Conservation (phyloP, 2,113 vertebrate genomes). For the Porphyrio hochstetteri region DNA sequence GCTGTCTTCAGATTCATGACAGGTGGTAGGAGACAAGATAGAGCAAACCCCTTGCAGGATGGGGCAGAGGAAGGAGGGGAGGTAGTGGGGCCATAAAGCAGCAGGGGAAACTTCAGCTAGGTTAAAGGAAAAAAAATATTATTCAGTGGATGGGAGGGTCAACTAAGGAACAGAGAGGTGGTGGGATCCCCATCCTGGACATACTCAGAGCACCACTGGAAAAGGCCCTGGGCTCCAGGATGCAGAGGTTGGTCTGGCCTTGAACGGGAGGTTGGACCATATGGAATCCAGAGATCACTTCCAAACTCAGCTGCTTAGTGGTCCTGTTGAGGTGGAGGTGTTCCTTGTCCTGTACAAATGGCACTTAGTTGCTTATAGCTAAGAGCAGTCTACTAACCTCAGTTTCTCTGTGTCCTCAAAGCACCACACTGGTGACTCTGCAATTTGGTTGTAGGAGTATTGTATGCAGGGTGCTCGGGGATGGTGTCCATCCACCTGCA, state of each 20-base stretch:
- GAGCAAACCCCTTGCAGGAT: not conserved
- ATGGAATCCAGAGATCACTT: not conserved
- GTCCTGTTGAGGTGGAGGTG: accelerated
- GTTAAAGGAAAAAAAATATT: not conserved
- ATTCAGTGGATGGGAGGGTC: not conserved
- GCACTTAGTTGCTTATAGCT: not conserved
- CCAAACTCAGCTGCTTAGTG: not conserved
- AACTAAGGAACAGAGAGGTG: not conserved
- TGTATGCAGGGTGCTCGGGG: not conserved
- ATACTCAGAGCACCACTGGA: not conserved
- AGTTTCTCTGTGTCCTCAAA: not conserved
- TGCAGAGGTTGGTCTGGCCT: not conserved
- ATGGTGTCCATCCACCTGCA: not conserved
- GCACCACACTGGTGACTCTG: not conserved
- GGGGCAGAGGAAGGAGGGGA: not conserved
- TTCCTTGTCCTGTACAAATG: not conserved
- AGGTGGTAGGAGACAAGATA: not conserved
- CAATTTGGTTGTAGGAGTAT: not conserved
- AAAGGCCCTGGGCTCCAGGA: not conserved
- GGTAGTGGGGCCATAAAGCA: not conserved
- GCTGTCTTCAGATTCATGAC: not conserved
- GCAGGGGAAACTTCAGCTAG: not conserved
- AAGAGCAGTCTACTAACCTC: not conserved
- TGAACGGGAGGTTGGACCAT: not conserved
- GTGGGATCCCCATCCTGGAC: not conserved